These are phyloP conservation scores for Drosophila koepferae DNA, from an alignment of 2,888 invertebrate species.

Conservation along the genomic window DNA sequence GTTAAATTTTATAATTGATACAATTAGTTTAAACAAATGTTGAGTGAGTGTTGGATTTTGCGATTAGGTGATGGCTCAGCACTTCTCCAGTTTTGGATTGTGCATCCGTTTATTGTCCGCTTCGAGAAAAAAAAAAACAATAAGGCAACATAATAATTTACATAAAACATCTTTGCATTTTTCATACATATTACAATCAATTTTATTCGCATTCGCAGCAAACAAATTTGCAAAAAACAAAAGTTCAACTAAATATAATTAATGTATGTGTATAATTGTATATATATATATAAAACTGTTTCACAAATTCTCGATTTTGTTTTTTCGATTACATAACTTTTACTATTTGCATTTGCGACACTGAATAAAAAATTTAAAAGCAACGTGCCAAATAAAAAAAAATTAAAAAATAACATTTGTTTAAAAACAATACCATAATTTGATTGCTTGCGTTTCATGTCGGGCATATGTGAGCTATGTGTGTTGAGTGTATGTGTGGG, in stretches of 20 bases:
- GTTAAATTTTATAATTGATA: constrained; percentile 59
- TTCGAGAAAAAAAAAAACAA: constrained; percentile 26
- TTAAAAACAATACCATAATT: constrained; percentile 69
- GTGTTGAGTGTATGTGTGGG: constrained; percentile 18
- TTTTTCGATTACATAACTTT: constrained; percentile 55
- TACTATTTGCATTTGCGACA: constrained; percentile 64
- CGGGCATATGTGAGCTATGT: constrained; percentile 25
- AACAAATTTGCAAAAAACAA: constrained; percentile 60
- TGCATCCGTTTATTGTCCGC: constrained; percentile 60
- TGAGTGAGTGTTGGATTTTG: constrained; percentile 9
- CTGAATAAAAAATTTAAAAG: constrained; percentile 55
- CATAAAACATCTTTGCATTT: constrained; percentile 15
- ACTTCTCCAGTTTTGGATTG: constrained; percentile 12
- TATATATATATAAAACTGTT: constrained; percentile 63
- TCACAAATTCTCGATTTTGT: constrained; percentile 49
- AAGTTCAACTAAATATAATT: constrained; percentile 52
- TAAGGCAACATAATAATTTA: constrained; percentile 15
- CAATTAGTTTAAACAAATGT: constrained; percentile 53
- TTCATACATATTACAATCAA: constrained; percentile 59
- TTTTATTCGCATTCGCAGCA: constrained; percentile 70
- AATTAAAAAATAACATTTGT: constrained; percentile 17
- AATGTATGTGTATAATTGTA: constrained; percentile 49
- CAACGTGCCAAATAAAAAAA: constrained; percentile 53
- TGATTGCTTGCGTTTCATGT: constrained; percentile 69
- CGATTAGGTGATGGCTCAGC: background rate